Base-by-base conservation (phyloP, 2,888 invertebrate species). In the Scaptomyza cyrtandrae region DNA sequence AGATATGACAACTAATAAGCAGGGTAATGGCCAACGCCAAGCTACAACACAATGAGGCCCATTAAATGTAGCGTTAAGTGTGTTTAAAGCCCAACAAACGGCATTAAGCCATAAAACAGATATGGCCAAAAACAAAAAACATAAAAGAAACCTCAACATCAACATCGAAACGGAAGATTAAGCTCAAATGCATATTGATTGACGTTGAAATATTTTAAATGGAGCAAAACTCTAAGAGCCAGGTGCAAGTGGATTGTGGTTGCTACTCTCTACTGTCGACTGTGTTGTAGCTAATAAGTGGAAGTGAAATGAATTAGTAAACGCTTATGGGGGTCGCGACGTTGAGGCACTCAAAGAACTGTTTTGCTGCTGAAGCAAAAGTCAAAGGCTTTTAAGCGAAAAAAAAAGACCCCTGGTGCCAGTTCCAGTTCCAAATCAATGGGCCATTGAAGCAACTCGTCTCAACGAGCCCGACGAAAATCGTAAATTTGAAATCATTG, bases 301-400 rank as follows among this genome's bases (percentile, higher is more conserved):
- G 86, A 88, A 89, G 86, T 89, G 89, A 84, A 88, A 86, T 83
- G 89, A 85, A 86, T 85, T 89, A 86, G 89, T 88, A 55, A 85
- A 62, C 89, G 86, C 86, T 89, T 83, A 85, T 83, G 89, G 86
- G 88, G 89, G 89, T 88, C 81, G 89, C 70, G 49, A 67, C 79
- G 75, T 49, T 56, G 78, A 64, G 67, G 76, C 89, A 73, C 80
- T 82, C 76, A 82, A 79, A 88, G 86, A 71, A 79, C 78, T 69
- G 81, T 76, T 75, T 58, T 64, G 41, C 41, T 41, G 16, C 55
- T 56, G 67, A 52, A 70, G 61, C 33, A 57, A 76, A n/a, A 48
- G 58, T 58, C 67, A 56, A 71, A 81, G 88, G 68, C 86, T 89
- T 85, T 89, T 67, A 70, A 14, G 14, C 3, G 37, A 37, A 37